Percentiles rank a stretch among this genome's conserved stretches.
Evolutionary conservation across 2,113 vertebrate genomes (phyloP).

Genomic region (Dipodomys ordii): DNA sequence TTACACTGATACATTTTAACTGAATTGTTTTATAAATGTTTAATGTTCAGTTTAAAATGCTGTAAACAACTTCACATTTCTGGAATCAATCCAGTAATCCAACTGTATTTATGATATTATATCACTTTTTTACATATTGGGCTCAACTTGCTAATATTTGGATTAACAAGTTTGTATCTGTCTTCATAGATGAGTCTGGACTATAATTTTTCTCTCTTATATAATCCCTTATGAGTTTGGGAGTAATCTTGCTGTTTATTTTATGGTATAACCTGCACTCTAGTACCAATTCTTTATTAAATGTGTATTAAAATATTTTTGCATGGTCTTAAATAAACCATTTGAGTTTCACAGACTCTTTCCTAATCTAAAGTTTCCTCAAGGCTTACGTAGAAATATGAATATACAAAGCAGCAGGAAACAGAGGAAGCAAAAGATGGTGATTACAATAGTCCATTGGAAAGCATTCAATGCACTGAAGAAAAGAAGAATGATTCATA

Average conservation of each 20-base stretch:
- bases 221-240: too few relatives aligned
- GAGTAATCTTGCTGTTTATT: too few relatives aligned
- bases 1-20: neutral
- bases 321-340: too few relatives aligned
- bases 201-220: neutral
- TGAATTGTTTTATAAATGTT: neutral
- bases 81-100: neutral
- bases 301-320: too few relatives aligned
- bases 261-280: too few relatives aligned
- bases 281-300: too few relatives aligned
- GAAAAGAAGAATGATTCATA: neutral
- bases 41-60: too few relatives aligned
- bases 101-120: neutral
- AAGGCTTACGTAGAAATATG: neutral
- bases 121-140: neutral
- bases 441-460: neutral
- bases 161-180: neutral
- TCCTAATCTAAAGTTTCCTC: neutral
- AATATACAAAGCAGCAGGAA: neutral
- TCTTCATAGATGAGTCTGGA: neutral
- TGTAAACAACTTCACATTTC: neutral
- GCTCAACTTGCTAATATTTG: slow-evolving; percentile 11
- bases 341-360: neutral
- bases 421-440: neutral
- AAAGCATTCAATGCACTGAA: neutral